Evolutionary conservation across 2,113 vertebrate species (phyloP), one percentile per base, ranked within the genome.

Genomic region (Girardinichthys multiradiatus): DNA sequence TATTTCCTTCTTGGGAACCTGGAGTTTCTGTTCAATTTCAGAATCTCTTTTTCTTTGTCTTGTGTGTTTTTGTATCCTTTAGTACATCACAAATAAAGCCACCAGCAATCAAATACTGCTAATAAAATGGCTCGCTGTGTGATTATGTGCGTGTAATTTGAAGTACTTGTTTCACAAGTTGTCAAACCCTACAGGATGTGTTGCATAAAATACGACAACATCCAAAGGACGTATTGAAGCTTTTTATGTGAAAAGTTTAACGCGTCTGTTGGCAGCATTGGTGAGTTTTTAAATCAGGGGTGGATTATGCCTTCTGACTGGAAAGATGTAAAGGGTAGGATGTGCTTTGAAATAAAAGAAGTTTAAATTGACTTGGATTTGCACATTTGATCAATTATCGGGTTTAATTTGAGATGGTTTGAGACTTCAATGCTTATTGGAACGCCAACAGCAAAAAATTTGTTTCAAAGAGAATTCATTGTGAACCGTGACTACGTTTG

Each of bases 401-500:
- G 4, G 35, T 64, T 64, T 37, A n/a, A 39, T 39, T 26, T 64
- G 35, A 13, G n/a, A 64, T 35, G 14, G 35, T n/a, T 19, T 26
- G 4, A 42, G 14, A 9, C 17, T 74, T 62, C 8, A 51, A 14
- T 4, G 6, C 12, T 33, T 63, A 37, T 8, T 24, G 35, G 17
- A 73, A 64, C 0, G 11, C 17, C 1, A 48, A 26, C 39, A 63
- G 24, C n/a, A 1, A 33, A 4, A 29, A 26, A 29, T 15, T 21
- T 54, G 10, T 60, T n/a, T 63, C 21, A 21, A n/a, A 79, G 61
- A 29, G 68, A 0, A 57, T 13, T n/a, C 27, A 65, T 14, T 57
- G 61, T 58, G 30, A 26, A 28, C 14, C 48, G 28, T 45, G 21
- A 66, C 8, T 72, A 4, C 60, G 76, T 39, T 76, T 31, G 19